A percentile compares a stretch with the other conserved stretches of the same genome.
phyloP scores from a whole-genome alignment of 2,888 invertebrate species.

The Drosophila prolongata region DNA sequence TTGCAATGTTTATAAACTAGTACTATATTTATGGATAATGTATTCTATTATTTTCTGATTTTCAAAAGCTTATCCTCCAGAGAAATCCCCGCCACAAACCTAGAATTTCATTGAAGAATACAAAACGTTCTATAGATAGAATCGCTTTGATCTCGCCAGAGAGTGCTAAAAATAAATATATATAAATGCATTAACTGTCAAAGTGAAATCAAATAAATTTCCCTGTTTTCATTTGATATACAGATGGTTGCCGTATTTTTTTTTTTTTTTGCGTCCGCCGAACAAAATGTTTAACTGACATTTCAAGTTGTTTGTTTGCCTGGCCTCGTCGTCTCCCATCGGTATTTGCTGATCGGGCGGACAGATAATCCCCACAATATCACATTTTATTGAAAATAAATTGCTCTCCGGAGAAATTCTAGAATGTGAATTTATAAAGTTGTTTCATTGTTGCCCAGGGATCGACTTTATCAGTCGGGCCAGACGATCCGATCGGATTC shows the following conservation, averaged over 20 bases:
- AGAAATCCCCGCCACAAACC: not conserved
- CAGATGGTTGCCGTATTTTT: constrained; percentile 1
- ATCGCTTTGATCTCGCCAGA: constrained; percentile 34
- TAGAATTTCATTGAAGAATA: constrained; percentile 38
- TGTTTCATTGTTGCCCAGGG: constrained; percentile 61
- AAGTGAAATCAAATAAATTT: constrained; percentile 45
- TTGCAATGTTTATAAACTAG: not conserved
- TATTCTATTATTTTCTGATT: not conserved
- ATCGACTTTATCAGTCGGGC: constrained; percentile 57
- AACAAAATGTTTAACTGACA: constrained; percentile 46
- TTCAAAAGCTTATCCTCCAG: too few relatives aligned
- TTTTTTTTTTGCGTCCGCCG: not conserved
- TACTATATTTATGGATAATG: not conserved
- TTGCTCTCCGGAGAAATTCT: constrained; percentile 40
- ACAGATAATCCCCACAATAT: constrained; percentile 39
- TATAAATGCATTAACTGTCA: constrained; percentile 38
- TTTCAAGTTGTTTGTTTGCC: constrained; percentile 49
- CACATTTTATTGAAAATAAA: constrained; percentile 34
- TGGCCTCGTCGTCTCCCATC: constrained; percentile 34
- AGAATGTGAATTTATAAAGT: constrained; percentile 38
- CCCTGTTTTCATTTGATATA: constrained; percentile 9
- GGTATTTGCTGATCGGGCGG: constrained; percentile 44
- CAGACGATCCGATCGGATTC: constrained; percentile 56
- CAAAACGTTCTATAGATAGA: constrained; percentile 38
- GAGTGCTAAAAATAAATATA: constrained; percentile 34